A percentile compares a stretch with the other conserved stretches of the same genome.
Evolutionary conservation across 2,113 vertebrate species (phyloP).

Genomic region (Narcine bancroftii): DNA sequence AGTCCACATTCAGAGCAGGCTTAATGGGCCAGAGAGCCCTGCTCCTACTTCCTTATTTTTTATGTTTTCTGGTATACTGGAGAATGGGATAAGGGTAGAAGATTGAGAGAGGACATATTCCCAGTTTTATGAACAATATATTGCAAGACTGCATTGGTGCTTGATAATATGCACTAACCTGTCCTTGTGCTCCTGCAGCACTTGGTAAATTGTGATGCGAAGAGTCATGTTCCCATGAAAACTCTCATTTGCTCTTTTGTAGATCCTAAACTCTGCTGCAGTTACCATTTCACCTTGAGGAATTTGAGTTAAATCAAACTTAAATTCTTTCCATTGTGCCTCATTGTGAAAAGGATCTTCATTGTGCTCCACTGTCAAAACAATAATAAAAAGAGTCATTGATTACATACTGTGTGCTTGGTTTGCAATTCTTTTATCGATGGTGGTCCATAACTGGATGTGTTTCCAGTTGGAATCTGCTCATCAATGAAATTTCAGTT

Average conservation of each 20-base stretch:
- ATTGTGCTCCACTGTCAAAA: conserved; percentile 76
- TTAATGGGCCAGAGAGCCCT: too few relatives aligned
- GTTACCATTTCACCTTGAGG: conserved; percentile 78
- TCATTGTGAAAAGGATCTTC: conserved; percentile 66
- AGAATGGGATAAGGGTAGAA: too few relatives aligned
- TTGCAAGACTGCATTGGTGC: neutral
- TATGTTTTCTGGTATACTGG: neutral
- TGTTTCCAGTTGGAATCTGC: neutral
- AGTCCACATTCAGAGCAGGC: too few relatives aligned
- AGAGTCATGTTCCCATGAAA: conserved; percentile 68
- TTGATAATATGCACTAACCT: conserved; percentile 53
- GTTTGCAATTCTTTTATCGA: neutral
- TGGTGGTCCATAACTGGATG: neutral
- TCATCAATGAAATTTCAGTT: neutral
- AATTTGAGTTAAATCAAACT: conserved; percentile 82
- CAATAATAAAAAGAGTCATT: neutral
- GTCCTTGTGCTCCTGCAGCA: conserved; percentile 64
- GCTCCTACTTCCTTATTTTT: too few relatives aligned
- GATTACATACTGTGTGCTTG: neutral
- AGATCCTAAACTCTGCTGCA: conserved; percentile 84
- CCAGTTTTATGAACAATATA: neutral
- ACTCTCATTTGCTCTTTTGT: conserved; percentile 67
- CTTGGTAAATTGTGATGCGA: conserved; percentile 80
- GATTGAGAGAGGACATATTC: neutral
- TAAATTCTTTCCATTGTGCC: conserved; percentile 92